Evolutionary conservation across 2,113 vertebrate genomes (phyloP).

Genomic region (Okapia johnstoni): DNA sequence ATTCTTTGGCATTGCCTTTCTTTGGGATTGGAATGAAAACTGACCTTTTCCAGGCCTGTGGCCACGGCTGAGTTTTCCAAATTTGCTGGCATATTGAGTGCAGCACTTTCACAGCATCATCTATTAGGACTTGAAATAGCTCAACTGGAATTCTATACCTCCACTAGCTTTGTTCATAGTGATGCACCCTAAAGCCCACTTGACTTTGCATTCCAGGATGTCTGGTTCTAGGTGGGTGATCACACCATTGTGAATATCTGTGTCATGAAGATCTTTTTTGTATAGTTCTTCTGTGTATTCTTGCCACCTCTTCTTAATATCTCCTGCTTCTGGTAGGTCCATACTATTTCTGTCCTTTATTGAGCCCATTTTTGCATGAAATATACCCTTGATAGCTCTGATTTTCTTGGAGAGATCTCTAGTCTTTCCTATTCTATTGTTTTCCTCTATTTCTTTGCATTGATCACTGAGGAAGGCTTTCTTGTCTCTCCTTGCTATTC

Average conservation of each 20-base stretch:
- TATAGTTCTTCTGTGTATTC: background rate
- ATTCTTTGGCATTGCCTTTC: background rate
- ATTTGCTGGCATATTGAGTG: background rate
- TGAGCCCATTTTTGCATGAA: background rate
- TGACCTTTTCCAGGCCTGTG: background rate
- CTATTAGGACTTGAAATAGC: background rate
- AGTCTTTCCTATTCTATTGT: background rate
- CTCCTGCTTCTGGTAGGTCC: background rate
- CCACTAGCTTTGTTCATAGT: background rate
- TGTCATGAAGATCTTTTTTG: background rate
- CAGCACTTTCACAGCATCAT: background rate
- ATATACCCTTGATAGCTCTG: background rate
- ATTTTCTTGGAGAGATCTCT: background rate
- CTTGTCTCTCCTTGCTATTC: background rate
- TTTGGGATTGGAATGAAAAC: background rate
- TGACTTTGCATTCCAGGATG: background rate
- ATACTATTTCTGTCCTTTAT: background rate
- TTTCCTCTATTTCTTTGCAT: background rate
- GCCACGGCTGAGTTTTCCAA: background rate
- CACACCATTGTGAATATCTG: background rate
- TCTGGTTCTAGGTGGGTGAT: background rate
- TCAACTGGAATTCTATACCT: background rate
- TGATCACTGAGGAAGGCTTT: background rate
- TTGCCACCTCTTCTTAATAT: background rate
- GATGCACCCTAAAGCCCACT: background rate